A percentile compares a stretch with the other conserved stretches of the same genome.
phyloP scores from a whole-genome alignment of 2,888 invertebrate genomes.

The Laothoe populi region DNA sequence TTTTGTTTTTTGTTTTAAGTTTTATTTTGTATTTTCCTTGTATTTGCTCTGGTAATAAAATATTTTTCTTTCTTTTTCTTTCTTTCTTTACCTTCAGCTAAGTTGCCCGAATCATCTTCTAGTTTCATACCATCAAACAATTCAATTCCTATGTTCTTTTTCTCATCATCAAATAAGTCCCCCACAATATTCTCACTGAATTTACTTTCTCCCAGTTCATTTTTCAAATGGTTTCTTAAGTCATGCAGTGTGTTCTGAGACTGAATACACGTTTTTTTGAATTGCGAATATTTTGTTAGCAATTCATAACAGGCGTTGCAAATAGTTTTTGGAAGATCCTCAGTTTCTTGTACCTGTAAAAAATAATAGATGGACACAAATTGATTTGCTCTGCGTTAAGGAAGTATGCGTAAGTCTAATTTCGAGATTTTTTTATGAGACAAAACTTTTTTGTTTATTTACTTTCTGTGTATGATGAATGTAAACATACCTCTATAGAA shows the following conservation, averaged over 20 bases:
- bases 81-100: conserved; percentile 37
- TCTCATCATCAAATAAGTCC: neutral
- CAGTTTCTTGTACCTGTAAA: conserved; percentile 37
- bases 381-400: no score
- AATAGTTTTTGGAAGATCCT: conserved; percentile 66
- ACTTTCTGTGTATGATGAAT: neutral
- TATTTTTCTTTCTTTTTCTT: no score
- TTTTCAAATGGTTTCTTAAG: conserved; percentile 43
- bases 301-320: conserved; percentile 67
- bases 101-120: conserved; percentile 4
- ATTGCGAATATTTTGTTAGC: conserved; percentile 60
- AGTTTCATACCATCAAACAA: neutral
- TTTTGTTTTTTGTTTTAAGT: no score
- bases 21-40: no score
- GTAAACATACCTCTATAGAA: conserved; percentile 62
- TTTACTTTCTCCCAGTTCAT: conserved; percentile 29
- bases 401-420: no score
- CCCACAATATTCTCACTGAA: conserved; percentile 4
- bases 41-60: no score
- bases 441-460: no score
- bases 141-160: conserved; percentile 5
- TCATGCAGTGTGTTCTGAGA: conserved; percentile 61
- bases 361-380: neutral
- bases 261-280: conserved; percentile 70
- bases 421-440: no score